These are phyloP conservation scores for Muscina levida DNA, from an alignment of 2,888 invertebrate species.

Conservation along the genomic window DNA sequence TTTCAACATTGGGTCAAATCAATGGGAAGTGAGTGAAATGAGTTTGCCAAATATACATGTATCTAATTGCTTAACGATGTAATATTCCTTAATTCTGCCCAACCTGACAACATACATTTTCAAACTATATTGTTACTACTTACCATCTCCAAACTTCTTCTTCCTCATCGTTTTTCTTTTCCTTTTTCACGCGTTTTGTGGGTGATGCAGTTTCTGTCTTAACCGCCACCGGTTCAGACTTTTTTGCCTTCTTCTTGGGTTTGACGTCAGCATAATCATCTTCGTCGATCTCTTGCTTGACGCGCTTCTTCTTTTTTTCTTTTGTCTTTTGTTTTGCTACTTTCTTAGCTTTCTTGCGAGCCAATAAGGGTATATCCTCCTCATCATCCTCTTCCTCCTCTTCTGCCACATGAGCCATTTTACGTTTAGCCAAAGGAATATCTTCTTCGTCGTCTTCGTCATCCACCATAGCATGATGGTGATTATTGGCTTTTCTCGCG, in stretches of 20 bases:
- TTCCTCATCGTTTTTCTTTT: constrained; percentile 90
- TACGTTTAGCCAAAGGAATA: constrained; percentile 85
- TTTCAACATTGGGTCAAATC: too few relatives aligned
- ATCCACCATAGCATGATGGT: constrained; percentile 41
- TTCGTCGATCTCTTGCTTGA: constrained; percentile 81
- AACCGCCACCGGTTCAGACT: constrained; percentile 68
- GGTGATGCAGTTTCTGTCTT: constrained; percentile 80
- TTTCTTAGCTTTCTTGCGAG: constrained; percentile 80
- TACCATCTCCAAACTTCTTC: constrained; percentile 96
- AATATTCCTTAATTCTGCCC: too few relatives aligned
- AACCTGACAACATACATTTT: too few relatives aligned
- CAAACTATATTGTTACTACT: constrained; percentile 72
- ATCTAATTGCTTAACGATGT: too few relatives aligned
- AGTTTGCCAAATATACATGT: too few relatives aligned
- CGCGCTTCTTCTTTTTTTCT: constrained; percentile 84
- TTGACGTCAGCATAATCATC: constrained; percentile 79
- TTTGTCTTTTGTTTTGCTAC: constrained; percentile 82
- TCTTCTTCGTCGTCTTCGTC: constrained; percentile 85
- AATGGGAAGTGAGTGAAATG: too few relatives aligned
- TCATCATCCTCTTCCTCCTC: constrained; percentile 83
- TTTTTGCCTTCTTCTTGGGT: constrained; percentile 81
- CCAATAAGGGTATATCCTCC: constrained; percentile 77
- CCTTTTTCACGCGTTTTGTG: constrained; percentile 82
- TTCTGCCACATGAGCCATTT: constrained; percentile 66
- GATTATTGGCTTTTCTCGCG: constrained; percentile 54